Evolutionary conservation across 2,113 vertebrate species (phyloP).

Genomic region (Cavia aperea): DNA sequence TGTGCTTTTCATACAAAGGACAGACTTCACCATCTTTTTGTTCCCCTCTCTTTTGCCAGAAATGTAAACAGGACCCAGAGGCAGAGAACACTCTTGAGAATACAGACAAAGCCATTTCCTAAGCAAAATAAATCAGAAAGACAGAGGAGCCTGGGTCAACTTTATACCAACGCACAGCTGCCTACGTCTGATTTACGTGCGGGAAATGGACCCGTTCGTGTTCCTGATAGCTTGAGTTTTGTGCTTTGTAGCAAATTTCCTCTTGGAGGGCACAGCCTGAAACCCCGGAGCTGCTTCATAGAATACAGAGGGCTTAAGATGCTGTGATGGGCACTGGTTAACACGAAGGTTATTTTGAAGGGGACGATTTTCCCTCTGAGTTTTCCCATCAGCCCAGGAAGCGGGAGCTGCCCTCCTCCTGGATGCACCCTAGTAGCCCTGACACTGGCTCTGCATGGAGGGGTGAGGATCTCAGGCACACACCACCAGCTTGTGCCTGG

Average conservation of each 20-base stretch:
- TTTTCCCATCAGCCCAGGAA: neutral
- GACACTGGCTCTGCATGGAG: neutral
- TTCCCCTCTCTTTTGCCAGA: neutral
- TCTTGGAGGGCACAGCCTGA: neutral
- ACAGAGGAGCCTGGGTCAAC: neutral
- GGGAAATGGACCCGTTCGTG: neutral
- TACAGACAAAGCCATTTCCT: neutral
- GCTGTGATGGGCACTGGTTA: neutral
- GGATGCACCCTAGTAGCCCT: neutral
- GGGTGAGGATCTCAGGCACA: neutral
- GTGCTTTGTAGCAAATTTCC: neutral
- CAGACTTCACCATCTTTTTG: neutral
- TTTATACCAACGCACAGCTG: neutral
- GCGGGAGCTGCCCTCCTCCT: neutral
- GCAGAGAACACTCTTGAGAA: neutral
- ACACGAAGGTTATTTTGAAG: neutral
- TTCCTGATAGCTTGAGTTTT: constrained; percentile 3
- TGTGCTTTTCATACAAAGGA: constrained; percentile 5
- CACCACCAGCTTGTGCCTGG: neutral
- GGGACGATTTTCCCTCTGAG: neutral
- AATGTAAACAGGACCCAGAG: neutral
- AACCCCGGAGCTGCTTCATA: neutral
- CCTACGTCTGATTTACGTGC: neutral
- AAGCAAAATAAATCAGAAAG: neutral
- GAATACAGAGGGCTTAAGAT: neutral